Percentiles rank a stretch among this genome's conserved stretches.
phyloP scores from a whole-genome alignment of 2,113 vertebrate species.

The Platichthys stellatus region DNA sequence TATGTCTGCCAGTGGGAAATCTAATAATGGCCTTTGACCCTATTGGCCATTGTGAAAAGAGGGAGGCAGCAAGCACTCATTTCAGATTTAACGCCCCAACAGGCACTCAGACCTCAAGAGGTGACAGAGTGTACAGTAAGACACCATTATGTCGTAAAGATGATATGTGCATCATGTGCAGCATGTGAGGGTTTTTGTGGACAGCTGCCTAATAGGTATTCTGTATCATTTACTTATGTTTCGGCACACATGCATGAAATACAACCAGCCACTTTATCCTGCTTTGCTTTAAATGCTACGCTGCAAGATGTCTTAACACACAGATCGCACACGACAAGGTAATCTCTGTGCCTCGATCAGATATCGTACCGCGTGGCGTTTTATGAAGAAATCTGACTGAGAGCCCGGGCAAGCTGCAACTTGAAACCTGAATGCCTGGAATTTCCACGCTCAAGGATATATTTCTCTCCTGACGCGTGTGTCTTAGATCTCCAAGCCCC shows the following conservation, averaged over 20 bases:
- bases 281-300: conserved; percentile 23
- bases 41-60: conserved; percentile 28
- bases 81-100: conserved; percentile 42
- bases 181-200: conserved; percentile 40
- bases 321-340: conserved; percentile 41
- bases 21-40: conserved; percentile 63
- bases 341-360: conserved; percentile 66
- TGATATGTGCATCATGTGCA: conserved; percentile 34
- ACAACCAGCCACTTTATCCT: conserved; percentile 21
- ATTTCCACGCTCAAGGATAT: conserved; percentile 85
- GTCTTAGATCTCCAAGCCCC: conserved; percentile 66
- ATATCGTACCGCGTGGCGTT: conserved; percentile 74
- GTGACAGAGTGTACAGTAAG: conserved; percentile 43
- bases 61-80: conserved; percentile 39
- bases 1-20: conserved; percentile 48
- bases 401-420: conserved; percentile 84
- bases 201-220: conserved; percentile 55
- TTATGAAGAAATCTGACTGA: conserved; percentile 80
- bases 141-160: conserved; percentile 56
- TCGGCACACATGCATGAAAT: conserved; percentile 37
- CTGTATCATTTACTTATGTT: conserved; percentile 38
- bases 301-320: conserved; percentile 43
- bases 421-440: conserved; percentile 90
- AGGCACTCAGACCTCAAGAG: conserved; percentile 37
- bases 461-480: conserved; percentile 72